phyloP scores from a whole-genome alignment of 2,113 vertebrate species.

The Sinocyclocheilus rhinocerous region DNA sequence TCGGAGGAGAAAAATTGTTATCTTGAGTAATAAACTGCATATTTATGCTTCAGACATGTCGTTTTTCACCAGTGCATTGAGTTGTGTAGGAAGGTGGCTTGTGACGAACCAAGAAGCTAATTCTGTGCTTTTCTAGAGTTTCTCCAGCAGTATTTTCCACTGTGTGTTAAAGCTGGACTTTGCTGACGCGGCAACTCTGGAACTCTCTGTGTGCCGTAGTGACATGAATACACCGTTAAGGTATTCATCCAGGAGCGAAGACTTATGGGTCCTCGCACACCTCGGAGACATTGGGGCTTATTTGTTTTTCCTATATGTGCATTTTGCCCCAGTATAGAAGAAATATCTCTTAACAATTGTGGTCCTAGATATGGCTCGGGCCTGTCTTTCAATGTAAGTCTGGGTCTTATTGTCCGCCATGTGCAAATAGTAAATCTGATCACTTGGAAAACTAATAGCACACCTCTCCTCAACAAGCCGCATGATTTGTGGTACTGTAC shows the following conservation, averaged over 20 bases:
- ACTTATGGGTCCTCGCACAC: slow-evolving; percentile 41
- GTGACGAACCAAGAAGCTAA: slow-evolving; percentile 30
- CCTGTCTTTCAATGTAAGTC: background rate
- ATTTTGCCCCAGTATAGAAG: background rate
- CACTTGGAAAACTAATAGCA: background rate
- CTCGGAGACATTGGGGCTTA: slow-evolving; percentile 7
- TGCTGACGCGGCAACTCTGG: slow-evolving; percentile 65
- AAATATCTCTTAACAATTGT: background rate
- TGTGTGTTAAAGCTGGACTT: slow-evolving; percentile 56
- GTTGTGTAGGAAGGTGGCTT: background rate
- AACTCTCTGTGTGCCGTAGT: slow-evolving; percentile 57
- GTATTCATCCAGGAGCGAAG: slow-evolving; percentile 58
- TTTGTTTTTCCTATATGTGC: slow-evolving; percentile 9
- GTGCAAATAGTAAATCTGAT: background rate
- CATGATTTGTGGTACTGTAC: background rate
- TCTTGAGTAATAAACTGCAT: background rate
- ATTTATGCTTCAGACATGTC: background rate
- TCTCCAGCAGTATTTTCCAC: slow-evolving; percentile 50
- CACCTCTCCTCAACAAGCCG: background rate
- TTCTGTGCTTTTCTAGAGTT: slow-evolving; percentile 50
- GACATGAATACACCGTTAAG: slow-evolving; percentile 55
- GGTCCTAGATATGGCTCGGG: background rate
- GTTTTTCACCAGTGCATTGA: no score
- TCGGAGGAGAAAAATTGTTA: background rate
- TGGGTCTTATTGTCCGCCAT: background rate